A percentile compares a stretch with the other conserved stretches of the same genome.
phyloP scores from a whole-genome alignment of 1,140 invertebrate genomes.

The Ylistrum balloti region DNA sequence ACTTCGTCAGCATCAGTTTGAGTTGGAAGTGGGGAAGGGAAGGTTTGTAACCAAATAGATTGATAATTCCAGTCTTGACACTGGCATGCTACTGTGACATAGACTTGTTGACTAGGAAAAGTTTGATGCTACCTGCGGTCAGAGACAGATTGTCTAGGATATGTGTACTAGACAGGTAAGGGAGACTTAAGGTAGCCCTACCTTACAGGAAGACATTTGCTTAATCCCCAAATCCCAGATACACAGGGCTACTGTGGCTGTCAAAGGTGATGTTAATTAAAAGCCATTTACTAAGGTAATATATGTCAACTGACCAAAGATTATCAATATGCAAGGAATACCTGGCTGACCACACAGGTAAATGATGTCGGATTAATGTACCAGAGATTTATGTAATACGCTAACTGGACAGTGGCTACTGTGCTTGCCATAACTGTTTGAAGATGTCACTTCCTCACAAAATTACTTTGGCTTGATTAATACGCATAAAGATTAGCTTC shows the following conservation, averaged over 20 bases:
- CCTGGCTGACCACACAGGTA: slow-evolving; percentile 21
- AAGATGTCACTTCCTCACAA: neutral
- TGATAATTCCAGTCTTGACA: neutral
- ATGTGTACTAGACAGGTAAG: slow-evolving; percentile 13
- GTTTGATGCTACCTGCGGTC: neutral
- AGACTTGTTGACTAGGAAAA: neutral
- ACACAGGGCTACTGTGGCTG: neutral
- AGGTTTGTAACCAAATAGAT: no score
- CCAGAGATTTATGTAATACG: neutral
- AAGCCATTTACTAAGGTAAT: neutral
- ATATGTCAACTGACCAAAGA: neutral
- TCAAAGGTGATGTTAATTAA: neutral
- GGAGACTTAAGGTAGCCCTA: neutral
- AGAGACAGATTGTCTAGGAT: neutral
- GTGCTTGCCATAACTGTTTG: neutral
- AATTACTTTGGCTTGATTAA: neutral
- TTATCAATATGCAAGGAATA: neutral
- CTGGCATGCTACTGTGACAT: neutral
- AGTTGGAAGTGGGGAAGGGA: no score
- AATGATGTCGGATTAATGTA: neutral
- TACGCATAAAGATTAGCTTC: neutral
- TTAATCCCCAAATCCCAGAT: neutral
- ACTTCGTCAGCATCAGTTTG: neutral
- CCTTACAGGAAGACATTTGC: no score
- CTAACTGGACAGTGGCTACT: neutral